These are phyloP conservation scores for Cherax destructor DNA, from an alignment of 1,140 invertebrate species.

Conservation along the genomic window DNA sequence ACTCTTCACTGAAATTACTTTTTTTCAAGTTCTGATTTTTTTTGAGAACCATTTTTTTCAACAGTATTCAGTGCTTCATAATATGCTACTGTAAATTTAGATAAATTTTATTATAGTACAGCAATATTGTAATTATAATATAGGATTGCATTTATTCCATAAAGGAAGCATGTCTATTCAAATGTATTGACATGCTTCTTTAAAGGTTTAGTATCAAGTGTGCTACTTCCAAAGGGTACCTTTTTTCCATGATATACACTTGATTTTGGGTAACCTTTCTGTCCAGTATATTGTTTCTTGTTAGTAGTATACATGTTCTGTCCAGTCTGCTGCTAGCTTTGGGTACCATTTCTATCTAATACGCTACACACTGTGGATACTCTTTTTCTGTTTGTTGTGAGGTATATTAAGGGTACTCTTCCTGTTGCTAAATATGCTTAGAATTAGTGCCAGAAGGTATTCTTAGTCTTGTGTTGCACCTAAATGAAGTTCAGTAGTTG, in stretches of 20 bases:
- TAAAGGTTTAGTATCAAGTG: neutral
- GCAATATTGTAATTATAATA: too few relatives aligned
- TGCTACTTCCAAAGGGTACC: neutral
- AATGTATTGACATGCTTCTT: neutral
- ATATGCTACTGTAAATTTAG: neutral
- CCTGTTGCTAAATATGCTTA: neutral
- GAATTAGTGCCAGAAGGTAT: neutral
- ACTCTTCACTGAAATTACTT: neutral
- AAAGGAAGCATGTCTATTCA: neutral
- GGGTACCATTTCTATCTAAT: neutral
- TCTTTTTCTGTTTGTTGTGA: neutral
- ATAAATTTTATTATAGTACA: slow-evolving; percentile 4
- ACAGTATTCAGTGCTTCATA: neutral
- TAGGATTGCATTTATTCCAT: neutral
- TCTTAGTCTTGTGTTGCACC: too few relatives aligned
- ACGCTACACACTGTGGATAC: neutral
- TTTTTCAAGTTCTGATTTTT: neutral
- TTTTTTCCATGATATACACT: neutral
- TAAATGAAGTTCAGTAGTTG: too few relatives aligned
- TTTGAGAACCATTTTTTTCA: neutral
- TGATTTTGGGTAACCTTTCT: neutral
- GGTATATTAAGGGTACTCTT: neutral
- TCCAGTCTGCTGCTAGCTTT: neutral
- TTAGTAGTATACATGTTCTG: neutral
- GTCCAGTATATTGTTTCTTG: neutral